Conservation (phyloP, 2,797 vertebrate genomes). For the Sciurus vulgaris region DNA sequence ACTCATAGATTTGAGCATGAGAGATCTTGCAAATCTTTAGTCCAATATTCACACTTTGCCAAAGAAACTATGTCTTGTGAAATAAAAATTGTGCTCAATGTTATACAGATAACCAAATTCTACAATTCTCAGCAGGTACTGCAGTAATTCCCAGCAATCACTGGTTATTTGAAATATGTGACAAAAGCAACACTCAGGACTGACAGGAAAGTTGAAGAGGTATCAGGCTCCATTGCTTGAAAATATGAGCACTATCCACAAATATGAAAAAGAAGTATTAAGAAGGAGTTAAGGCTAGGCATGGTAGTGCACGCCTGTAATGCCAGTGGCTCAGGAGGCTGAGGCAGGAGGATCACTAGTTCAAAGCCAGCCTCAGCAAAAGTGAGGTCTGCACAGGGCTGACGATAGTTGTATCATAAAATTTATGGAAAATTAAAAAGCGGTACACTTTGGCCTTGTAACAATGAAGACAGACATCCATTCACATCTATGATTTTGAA, state of each 20-base stretch:
- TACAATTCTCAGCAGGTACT: neutral
- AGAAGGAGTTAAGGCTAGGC: neutral
- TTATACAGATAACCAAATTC: neutral
- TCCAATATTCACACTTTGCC: neutral
- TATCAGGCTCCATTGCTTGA: neutral
- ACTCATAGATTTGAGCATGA: neutral
- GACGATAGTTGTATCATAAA: neutral
- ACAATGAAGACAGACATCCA: neutral
- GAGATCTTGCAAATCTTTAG: neutral
- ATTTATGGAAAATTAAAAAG: neutral
- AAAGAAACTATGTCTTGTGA: neutral
- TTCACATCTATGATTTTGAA: neutral
- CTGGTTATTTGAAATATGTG: neutral
- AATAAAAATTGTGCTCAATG: neutral
- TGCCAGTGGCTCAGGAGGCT: no score
- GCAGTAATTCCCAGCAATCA: neutral
- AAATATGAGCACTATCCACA: neutral
- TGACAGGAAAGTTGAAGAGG: neutral
- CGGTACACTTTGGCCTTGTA: neutral
- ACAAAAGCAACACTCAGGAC: neutral
- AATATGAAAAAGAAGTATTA: neutral
- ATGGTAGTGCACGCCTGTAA: no score
- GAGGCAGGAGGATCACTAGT: no score
- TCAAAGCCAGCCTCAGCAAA: no score
- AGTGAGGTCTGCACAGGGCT: neutral